Base-by-base conservation (phyloP, 2,888 invertebrate genomes). In the Brenthis hecate region DNA sequence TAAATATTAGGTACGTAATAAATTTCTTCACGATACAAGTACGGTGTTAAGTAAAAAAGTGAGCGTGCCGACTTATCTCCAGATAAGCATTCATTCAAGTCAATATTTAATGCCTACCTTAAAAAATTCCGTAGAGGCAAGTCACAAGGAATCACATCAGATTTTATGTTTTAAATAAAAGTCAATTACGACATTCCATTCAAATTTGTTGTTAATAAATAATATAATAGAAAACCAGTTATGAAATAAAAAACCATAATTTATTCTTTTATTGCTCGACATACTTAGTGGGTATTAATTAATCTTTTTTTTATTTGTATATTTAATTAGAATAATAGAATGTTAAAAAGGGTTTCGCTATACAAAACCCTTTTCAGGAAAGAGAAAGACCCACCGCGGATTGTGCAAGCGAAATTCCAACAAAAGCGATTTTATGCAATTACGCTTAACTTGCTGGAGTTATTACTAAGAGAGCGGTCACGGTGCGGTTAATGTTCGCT, bases 351-450 rank as follows among this genome's bases (percentile, higher is more conserved):
- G 36, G 36, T 43, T 11, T 8, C 36, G 32, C 61, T 43, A 53
- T 65, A 66, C 55, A 54, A 65, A 65, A 58, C 50, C 50, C 83
- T 81, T 85, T 85, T 84, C 81, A 80, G 81, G 82, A 85, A 88
- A 82, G 81, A 81, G 79, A 81, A 79, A 80, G 85, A 85, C 85
- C 85, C 82, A 85, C 84, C 81, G 76, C 80, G 84, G 81, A 81
- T 89, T 86, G 86, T 84, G 87, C 85, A 87, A 88, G 88, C 83
- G 81, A 80, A 87, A 87, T 89, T 86, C 89, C 87, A 80, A 87
- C 88, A 86, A 89, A 89, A 88, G 86, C 88, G 87, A 87, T 90
- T 89, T 89, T 85, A 87, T 88, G 89, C 89, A 90, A 91, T 91
- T 91, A 89, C 87, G 84, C 80, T 85, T 84, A 86, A 86, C 84